These are phyloP conservation scores for Hippoglossus hippoglossus DNA, from an alignment of 2,797 vertebrate species.

Conservation along the genomic window DNA sequence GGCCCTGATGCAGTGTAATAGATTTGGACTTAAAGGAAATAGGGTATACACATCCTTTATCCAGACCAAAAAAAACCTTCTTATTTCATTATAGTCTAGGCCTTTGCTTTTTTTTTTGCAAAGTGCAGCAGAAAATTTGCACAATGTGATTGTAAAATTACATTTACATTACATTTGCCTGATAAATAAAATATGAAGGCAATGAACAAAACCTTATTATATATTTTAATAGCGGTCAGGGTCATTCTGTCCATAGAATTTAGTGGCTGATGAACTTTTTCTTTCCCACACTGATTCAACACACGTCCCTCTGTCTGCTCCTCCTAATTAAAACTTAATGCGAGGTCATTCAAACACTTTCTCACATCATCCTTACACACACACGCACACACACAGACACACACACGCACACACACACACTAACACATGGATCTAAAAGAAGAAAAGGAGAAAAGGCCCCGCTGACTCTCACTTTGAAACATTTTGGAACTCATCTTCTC, in stretches of 20 bases:
- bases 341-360: constrained; percentile 83
- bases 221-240: constrained; percentile 35
- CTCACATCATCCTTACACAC: constrained; percentile 13
- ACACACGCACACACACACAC: neutral
- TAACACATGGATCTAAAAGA: constrained; percentile 9
- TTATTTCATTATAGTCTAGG: constrained; percentile 2
- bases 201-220: constrained; percentile 15
- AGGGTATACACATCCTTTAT: neutral
- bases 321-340: constrained; percentile 93
- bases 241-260: constrained; percentile 27
- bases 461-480: neutral
- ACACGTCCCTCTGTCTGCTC: constrained; percentile 81
- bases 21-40: constrained; percentile 10
- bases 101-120: neutral
- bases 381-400: constrained; percentile 16
- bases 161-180: constrained; percentile 16
- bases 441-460: neutral
- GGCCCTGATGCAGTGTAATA: neutral
- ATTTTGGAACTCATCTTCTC: too few relatives aligned
- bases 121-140: neutral
- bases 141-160: neutral
- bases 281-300: constrained; percentile 79
- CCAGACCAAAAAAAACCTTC: neutral
- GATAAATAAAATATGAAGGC: constrained; percentile 32
- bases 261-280: constrained; percentile 57